Evolutionary conservation across 2,797 vertebrate genomes (phyloP).

Genomic region (Erpetoichthys calabaricus): DNA sequence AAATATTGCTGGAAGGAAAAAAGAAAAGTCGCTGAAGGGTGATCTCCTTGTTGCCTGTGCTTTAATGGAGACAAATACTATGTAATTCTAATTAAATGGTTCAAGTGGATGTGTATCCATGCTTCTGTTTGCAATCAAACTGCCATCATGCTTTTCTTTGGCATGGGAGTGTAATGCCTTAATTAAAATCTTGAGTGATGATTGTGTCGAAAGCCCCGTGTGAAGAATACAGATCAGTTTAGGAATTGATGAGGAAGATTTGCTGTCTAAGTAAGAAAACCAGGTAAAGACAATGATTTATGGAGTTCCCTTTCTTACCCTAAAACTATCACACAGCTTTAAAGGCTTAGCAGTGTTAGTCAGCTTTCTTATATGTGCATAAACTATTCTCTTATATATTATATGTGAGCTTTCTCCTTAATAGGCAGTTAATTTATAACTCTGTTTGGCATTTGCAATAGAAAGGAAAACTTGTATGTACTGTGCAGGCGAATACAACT

Average conservation of each 20-base stretch:
- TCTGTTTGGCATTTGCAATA: no score
- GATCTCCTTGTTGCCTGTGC: constrained; percentile 2
- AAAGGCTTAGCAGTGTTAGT: no score
- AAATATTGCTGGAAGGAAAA: no score
- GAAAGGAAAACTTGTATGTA: no score
- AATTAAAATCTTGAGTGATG: constrained; percentile 7
- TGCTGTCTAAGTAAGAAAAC: constrained; percentile 2
- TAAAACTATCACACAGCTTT: no score
- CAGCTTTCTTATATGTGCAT: no score
- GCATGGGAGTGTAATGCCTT: neutral
- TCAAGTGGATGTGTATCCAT: constrained; percentile 10
- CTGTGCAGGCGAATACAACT: no score
- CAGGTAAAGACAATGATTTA: no score
- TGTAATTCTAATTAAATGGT: constrained; percentile 7
- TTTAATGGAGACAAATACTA: neutral
- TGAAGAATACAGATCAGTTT: constrained; percentile 14
- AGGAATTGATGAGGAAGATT: constrained; percentile 11
- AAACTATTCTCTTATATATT: no score
- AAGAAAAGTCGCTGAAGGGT: neutral
- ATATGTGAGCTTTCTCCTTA: no score
- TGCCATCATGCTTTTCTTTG: constrained; percentile 9
- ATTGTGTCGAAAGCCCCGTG: constrained; percentile 9
- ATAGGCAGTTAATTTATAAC: no score
- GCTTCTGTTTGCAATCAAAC: constrained; percentile 17
- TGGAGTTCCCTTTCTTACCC: no score